phyloP scores from a whole-genome alignment of 2,888 invertebrate species.

The Cheilosia variabilis region DNA sequence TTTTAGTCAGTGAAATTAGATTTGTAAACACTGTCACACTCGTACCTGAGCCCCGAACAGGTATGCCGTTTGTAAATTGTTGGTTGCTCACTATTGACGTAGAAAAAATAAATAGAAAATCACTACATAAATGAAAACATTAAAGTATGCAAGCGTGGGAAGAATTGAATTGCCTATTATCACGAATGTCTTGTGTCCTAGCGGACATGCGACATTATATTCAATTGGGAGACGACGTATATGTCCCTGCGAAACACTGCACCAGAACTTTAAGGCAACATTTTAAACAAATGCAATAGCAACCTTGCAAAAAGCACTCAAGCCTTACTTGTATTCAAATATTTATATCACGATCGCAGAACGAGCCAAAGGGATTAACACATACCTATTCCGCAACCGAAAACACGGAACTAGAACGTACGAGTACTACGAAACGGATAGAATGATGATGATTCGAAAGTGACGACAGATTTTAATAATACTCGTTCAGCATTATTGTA shows the following conservation, averaged over 20 bases:
- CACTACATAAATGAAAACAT: too few relatives aligned
- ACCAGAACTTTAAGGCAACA: neutral
- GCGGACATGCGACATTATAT: too few relatives aligned
- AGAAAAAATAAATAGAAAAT: too few relatives aligned
- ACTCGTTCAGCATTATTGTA: neutral
- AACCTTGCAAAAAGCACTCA: neutral
- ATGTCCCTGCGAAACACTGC: neutral
- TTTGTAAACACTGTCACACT: too few relatives aligned
- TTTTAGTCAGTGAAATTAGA: too few relatives aligned
- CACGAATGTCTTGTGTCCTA: too few relatives aligned
- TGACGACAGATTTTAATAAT: slow-evolving; percentile 10
- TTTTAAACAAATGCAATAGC: neutral
- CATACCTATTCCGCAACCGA: neutral
- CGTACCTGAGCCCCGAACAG: too few relatives aligned
- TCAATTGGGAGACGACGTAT: neutral
- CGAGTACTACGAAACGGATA: slow-evolving; percentile 20
- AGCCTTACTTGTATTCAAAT: slow-evolving; percentile 4
- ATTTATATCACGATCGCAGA: slow-evolving; percentile 6
- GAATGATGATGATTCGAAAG: slow-evolving; percentile 23
- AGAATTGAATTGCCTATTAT: too few relatives aligned
- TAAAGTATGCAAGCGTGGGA: too few relatives aligned
- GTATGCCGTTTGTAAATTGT: too few relatives aligned
- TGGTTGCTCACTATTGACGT: too few relatives aligned
- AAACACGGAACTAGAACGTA: slow-evolving; percentile 23
- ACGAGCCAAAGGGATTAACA: slow-evolving; percentile 12